Evolutionary conservation across 2,113 vertebrate genomes (phyloP), one percentile per base, ranked within the genome.

Genomic region (Gobius niger): DNA sequence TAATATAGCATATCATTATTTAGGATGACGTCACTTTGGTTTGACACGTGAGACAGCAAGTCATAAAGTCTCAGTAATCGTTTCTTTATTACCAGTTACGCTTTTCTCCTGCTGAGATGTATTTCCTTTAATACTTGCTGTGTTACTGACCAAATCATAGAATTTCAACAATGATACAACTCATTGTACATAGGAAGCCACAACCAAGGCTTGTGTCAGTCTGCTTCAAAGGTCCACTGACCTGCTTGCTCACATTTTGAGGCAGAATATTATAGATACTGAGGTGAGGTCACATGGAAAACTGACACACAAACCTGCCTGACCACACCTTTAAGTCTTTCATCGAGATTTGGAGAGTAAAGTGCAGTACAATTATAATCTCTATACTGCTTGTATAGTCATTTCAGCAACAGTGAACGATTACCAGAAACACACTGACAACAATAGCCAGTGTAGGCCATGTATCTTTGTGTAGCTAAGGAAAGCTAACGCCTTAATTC

Each of bases 231-330:
- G 3, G 24, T 34, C 24, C 24, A 34, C 15, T 47, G 8, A 44
- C 57, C 24, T n/a, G 40, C 34, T 60, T 47, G 54, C 56, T 2
- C 13, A 34, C 41, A 57, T 0, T 52, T 24, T 65, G 66, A 57
- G 56, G 24, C 51, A 57, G 44, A 7, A 9, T 44, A 3, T 0
- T 50, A 7, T 11, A 70, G 42, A 50, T n/a, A 57, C 52, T 69
- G 19, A 50, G 42, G 40, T 72, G 70, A 82, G 74, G 63, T 88
- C 67, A 77, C 44, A 12, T 56, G 65, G 34, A 68, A 67, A 66
- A 69, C 47, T 66, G 68, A 83, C 77, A 77, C 50, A 81, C 72
- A 85, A 81, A 88, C 85, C 88, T 85, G 87, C 75, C 18, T 70
- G 75, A 82, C 80, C 78, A 84, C 85, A 90, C 85, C 81, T 82